These are phyloP conservation scores for Sander lucioperca DNA, from an alignment of 2,113 vertebrate genomes.

Conservation along the genomic window DNA sequence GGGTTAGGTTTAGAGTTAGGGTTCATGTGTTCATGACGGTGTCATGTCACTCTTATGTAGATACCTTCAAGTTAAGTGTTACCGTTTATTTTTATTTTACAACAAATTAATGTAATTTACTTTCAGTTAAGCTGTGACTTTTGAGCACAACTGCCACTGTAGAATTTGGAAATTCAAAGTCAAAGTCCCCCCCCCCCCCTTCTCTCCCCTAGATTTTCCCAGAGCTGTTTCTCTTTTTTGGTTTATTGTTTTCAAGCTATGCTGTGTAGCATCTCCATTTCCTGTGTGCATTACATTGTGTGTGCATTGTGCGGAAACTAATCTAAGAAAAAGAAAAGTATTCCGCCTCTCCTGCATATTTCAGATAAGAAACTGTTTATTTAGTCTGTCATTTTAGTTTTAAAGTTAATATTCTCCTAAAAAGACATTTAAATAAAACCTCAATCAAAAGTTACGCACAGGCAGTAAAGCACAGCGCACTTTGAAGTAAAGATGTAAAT, in stretches of 20 bases:
- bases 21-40: too few relatives aligned
- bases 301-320: not conserved
- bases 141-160: not conserved
- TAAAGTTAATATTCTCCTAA: too few relatives aligned
- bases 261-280: not conserved
- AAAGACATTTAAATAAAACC: too few relatives aligned
- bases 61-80: too few relatives aligned
- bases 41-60: too few relatives aligned
- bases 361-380: too few relatives aligned
- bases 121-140: not conserved
- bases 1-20: too few relatives aligned
- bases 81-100: not conserved
- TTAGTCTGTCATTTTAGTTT: too few relatives aligned
- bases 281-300: not conserved
- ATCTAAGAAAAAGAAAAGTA: not conserved
- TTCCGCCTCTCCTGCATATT: not conserved
- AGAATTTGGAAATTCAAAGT: not conserved
- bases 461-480: too few relatives aligned
- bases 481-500: too few relatives aligned
- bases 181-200: too few relatives aligned
- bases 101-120: not conserved
- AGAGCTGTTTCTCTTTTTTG: not conserved
- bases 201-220: not conserved
- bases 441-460: too few relatives aligned
- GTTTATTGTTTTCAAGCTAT: not conserved